These are phyloP conservation scores for Choloepus didactylus DNA, from an alignment of 2,797 vertebrate species.

Conservation along the genomic window DNA sequence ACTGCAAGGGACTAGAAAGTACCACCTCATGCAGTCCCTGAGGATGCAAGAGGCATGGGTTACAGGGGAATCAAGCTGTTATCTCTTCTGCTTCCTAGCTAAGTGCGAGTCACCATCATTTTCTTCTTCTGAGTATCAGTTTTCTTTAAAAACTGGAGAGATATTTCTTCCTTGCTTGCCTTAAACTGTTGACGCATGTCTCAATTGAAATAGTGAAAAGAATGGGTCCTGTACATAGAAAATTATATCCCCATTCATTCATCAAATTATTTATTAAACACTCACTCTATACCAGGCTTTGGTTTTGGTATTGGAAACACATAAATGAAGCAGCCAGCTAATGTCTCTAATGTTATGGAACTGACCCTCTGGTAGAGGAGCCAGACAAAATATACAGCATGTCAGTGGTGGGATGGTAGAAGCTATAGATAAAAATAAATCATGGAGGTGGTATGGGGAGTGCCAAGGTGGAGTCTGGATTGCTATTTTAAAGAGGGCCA, in stretches of 20 bases:
- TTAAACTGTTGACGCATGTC: neutral
- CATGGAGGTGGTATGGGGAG: accelerated
- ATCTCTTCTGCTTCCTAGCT: accelerated
- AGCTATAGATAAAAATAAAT: neutral
- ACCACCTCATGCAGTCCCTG: accelerated
- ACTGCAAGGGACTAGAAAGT: accelerated
- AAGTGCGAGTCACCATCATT: accelerated
- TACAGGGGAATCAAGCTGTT: accelerated
- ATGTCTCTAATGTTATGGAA: accelerated
- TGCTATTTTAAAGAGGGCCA: neutral
- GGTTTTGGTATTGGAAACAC: accelerated
- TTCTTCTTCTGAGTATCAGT: neutral
- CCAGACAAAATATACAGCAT: accelerated
- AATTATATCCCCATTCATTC: neutral
- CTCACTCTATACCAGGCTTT: neutral
- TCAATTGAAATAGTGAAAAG: neutral
- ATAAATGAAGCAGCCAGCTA: neutral
- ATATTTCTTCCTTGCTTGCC: neutral
- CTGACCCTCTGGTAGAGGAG: neutral
- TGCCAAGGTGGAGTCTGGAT: neutral
- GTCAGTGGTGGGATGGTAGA: accelerated
- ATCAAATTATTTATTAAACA: neutral
- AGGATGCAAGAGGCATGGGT: accelerated
- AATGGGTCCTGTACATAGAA: neutral
- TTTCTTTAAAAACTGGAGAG: neutral